A percentile compares a stretch with the other conserved stretches of the same genome.
Conservation (phyloP, 2,888 invertebrate genomes). For the Aleiodes alternator region DNA sequence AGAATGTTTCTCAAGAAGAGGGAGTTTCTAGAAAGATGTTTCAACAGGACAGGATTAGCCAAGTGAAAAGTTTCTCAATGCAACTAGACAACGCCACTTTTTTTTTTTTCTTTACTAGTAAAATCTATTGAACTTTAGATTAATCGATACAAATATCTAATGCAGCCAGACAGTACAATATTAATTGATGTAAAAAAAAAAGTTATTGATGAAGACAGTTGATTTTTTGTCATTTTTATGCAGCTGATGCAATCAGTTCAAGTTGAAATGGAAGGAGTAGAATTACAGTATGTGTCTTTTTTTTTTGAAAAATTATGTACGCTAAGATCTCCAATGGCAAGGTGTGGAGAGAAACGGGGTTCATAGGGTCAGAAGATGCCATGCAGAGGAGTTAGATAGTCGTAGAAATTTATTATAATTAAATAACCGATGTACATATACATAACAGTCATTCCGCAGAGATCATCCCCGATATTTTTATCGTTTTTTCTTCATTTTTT, state of each 20-base stretch:
- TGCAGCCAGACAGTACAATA: not conserved
- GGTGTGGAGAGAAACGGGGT: constrained; percentile 39
- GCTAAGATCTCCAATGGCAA: constrained; percentile 25
- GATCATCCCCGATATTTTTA: constrained; percentile 13
- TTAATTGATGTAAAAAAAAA: not conserved
- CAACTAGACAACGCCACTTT: not conserved
- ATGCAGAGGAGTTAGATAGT: constrained; percentile 46
- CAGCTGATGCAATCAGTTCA: constrained; percentile 52
- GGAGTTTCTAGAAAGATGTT: constrained; percentile 37
- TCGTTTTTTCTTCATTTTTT: too few species aligned
- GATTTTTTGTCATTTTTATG: constrained; percentile 11
- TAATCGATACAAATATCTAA: not conserved
- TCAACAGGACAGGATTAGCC: constrained; percentile 38
- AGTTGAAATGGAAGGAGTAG: constrained; percentile 40
- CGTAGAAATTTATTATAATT: constrained; percentile 62
- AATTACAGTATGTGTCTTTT: constrained; percentile 8
- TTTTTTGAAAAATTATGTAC: constrained; percentile 51
- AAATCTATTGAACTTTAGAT: constrained; percentile 8
- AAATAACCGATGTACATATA: constrained; percentile 56
- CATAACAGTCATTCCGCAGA: constrained; percentile 36
- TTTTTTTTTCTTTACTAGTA: not conserved
- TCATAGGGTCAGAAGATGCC: constrained; percentile 38
- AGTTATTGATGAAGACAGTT: not conserved
- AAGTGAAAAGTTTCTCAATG: constrained; percentile 40
- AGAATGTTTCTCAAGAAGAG: constrained; percentile 46